Base-by-base conservation (phyloP, 30 jellyfish, hydroid and myxozoan species). In the Hydra vulgaris region DNA sequence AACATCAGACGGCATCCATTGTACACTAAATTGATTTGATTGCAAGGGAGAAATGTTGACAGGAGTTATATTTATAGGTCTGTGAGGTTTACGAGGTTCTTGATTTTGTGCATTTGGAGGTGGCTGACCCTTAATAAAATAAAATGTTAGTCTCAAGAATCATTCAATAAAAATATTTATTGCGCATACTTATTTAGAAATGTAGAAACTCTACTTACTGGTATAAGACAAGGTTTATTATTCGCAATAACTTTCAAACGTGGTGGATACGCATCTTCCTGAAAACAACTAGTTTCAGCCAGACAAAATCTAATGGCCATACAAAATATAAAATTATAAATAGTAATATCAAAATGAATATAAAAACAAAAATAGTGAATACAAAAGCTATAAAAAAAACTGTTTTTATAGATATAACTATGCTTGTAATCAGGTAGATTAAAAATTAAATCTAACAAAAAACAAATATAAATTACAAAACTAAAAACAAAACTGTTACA, bases 21-120 rank as follows among this genome's bases (percentile, higher is more conserved):
- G 80, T 17, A 89, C 78, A 21, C 74, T 71, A 7, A 89, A 80
- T 70, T 89, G 97, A 70, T 89, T 85, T 1, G 97, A 82, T 82
- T 70, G 72, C 86, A 85, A 77, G 54, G 97, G 95, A 21, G 97
- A 85, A 56, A 89, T 53, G 56, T 90, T 94, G 7, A 74, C 76
- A 16, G 85, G 88, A 0, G 97, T 89, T 23, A 89, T 89, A 72
- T 89, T 89, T 20, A 89, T 90, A 19, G 97, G 94, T 79, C 95
- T 66, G 74, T 89, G 97, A 5, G 97, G 97, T 72, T 89, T 89
- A 72, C 91, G 89, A 23, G 97, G 97, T 73, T 89, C 97, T 78
- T 72, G 84, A 53, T 89, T 85, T 66, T 89, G 96, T 20, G 96
- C 93, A 70, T 80, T 89, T 0, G 96, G 94, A 3, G 96, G 96